Percentiles rank a stretch among this genome's conserved stretches.
Conservation (phyloP, 1,140 invertebrate species). For the Trichogramma pretiosum region DNA sequence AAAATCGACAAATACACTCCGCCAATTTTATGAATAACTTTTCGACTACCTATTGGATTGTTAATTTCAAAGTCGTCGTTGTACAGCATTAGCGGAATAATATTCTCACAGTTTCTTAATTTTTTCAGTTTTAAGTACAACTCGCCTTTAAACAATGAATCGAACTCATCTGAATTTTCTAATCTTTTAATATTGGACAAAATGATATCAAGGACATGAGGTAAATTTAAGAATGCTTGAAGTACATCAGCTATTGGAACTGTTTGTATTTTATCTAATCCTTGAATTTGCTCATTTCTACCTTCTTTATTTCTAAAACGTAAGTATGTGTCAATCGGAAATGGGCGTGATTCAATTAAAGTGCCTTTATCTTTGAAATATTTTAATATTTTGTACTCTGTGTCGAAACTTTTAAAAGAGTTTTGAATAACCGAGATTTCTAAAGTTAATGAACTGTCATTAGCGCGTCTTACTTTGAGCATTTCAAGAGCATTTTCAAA, state of each 20-base stretch:
- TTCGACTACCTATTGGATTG: conserved; percentile 17
- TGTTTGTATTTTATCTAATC: background rate
- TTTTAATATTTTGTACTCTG: background rate
- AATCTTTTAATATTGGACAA: conserved; percentile 1
- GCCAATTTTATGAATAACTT: conserved; percentile 14
- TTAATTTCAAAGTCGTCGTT: conserved; percentile 16
- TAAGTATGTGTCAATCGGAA: background rate
- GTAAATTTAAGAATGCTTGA: conserved; percentile 16
- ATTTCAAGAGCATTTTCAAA: too few species aligned
- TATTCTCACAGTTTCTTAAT: background rate
- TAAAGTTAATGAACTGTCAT: too few species aligned
- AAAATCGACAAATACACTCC: conserved; percentile 12
- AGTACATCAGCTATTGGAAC: conserved; percentile 6
- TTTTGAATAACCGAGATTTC: background rate
- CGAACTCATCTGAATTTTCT: background rate
- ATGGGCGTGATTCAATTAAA: background rate
- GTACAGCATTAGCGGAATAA: conserved; percentile 16
- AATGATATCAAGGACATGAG: conserved; percentile 6
- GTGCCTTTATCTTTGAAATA: background rate
- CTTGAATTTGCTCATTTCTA: too few species aligned
- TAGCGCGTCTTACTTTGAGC: too few species aligned
- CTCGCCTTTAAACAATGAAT: conserved; percentile 8
- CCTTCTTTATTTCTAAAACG: background rate
- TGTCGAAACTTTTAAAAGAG: background rate
- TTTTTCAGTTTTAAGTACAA: conserved; percentile 10